phyloP scores from a whole-genome alignment of 2,888 invertebrate species.

The Leptinotarsa rubiginosa region DNA sequence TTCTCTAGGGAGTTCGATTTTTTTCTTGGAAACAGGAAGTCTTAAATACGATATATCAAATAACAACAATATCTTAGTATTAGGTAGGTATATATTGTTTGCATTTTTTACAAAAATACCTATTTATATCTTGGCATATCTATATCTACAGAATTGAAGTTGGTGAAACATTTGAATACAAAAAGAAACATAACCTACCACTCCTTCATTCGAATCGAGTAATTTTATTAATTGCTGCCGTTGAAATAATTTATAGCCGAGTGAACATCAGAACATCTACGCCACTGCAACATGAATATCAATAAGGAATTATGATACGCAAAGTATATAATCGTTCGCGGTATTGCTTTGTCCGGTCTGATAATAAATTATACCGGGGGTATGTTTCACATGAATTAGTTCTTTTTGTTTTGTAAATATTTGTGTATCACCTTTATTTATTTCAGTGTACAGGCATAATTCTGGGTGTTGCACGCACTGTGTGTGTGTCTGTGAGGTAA shows the following conservation, averaged over 20 bases:
- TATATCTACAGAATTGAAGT: neutral
- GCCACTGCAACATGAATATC: slow-evolving; percentile 62
- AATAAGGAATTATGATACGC: slow-evolving; percentile 63
- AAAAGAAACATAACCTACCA: no score
- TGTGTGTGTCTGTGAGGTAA: slow-evolving; percentile 20
- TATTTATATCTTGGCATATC: neutral
- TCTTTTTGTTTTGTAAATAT: slow-evolving; percentile 63
- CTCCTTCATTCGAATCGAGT: neutral
- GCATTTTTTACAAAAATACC: no score
- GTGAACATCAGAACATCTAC: slow-evolving; percentile 54
- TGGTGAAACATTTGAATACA: no score
- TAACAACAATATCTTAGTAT: no score
- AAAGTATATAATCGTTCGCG: slow-evolving; percentile 62
- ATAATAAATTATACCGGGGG: slow-evolving; percentile 62
- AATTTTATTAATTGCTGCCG: slow-evolving; percentile 23
- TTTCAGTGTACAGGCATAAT: slow-evolving; percentile 59
- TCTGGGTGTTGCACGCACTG: slow-evolving; percentile 57
- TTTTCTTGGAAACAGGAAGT: no score
- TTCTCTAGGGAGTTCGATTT: no score
- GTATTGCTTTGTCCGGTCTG: slow-evolving; percentile 62
- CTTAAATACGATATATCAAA: no score
- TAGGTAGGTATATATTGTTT: no score
- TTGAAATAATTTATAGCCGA: slow-evolving; percentile 18
- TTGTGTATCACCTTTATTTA: slow-evolving; percentile 65
- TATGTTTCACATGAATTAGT: slow-evolving; percentile 59